A percentile compares a stretch with the other conserved stretches of the same genome.
Conservation (phyloP, 37 sponge, comb jelly and placozoan genomes). For the Geodia barretti region DNA sequence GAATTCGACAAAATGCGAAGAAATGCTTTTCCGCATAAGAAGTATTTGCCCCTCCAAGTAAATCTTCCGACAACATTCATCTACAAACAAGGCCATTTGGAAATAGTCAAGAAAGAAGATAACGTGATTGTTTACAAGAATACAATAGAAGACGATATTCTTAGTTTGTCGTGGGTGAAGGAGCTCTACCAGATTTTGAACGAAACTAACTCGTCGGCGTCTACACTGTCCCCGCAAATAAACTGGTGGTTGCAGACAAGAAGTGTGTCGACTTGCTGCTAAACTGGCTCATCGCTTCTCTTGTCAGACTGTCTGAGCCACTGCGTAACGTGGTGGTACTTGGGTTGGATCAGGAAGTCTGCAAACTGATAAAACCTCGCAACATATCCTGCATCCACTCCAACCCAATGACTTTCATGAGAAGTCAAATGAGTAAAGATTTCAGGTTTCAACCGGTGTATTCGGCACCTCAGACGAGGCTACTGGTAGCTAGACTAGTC, state of each 20-base stretch:
- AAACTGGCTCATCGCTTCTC: neutral
- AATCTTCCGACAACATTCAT: no score
- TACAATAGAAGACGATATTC: neutral
- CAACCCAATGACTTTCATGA: neutral
- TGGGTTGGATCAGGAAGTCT: neutral
- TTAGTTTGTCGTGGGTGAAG: neutral
- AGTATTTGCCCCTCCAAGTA: no score
- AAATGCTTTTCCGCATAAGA: no score
- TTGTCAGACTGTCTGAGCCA: neutral
- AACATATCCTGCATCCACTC: neutral
- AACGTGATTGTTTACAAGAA: neutral
- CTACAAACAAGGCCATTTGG: no score
- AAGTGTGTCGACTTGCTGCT: neutral
- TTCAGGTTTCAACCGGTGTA: neutral
- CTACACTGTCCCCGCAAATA: neutral
- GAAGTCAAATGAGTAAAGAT: neutral
- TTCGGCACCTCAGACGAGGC: neutral
- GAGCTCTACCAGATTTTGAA: neutral
- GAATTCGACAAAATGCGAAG: neutral
- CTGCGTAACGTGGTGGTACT: neutral
- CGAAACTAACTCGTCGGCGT: neutral
- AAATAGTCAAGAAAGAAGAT: no score
- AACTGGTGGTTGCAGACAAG: neutral
- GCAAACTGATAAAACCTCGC: neutral
- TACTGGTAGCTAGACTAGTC: neutral